phyloP scores from a whole-genome alignment of 2,113 vertebrate genomes.

The Nycticorax nycticorax region DNA sequence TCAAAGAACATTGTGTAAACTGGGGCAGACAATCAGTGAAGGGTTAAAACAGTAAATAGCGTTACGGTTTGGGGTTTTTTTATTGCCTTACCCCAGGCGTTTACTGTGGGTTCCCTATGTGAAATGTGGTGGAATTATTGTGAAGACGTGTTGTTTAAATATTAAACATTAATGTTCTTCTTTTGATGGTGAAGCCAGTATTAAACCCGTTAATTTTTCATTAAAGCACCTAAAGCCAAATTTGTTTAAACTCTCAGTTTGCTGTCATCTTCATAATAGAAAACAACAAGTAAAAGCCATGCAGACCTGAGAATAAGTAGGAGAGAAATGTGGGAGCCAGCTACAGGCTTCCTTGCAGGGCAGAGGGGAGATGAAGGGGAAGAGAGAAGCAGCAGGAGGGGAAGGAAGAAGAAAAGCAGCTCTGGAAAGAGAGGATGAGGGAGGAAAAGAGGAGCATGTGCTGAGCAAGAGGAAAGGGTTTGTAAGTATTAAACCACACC shows the following conservation, averaged over 20 bases:
- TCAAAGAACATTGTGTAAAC: background rate
- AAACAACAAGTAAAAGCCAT: background rate
- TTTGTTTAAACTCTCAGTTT: conserved; percentile 48
- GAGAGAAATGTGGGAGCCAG: background rate
- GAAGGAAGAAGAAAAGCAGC: background rate
- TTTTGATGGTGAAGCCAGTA: conserved; percentile 53
- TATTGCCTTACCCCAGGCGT: background rate
- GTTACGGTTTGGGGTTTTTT: background rate
- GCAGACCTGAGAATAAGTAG: background rate
- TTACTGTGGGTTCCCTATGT: background rate
- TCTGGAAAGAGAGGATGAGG: background rate
- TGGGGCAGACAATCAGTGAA: background rate
- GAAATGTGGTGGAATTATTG: conserved; percentile 46
- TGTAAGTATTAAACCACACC: background rate
- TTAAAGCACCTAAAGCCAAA: conserved; percentile 44
- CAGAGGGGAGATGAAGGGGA: background rate
- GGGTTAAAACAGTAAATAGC: conserved; percentile 6
- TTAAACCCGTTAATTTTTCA: conserved; percentile 52
- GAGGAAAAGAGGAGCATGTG: background rate
- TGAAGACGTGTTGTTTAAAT: conserved; percentile 41
- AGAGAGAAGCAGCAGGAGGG: conserved; percentile 2
- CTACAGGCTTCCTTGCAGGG: background rate
- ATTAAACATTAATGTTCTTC: conserved; percentile 48
- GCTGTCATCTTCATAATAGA: background rate
- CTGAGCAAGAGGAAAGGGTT: background rate